Conservation (phyloP, 2,113 vertebrate species). For the Vulpes ferrilata region DNA sequence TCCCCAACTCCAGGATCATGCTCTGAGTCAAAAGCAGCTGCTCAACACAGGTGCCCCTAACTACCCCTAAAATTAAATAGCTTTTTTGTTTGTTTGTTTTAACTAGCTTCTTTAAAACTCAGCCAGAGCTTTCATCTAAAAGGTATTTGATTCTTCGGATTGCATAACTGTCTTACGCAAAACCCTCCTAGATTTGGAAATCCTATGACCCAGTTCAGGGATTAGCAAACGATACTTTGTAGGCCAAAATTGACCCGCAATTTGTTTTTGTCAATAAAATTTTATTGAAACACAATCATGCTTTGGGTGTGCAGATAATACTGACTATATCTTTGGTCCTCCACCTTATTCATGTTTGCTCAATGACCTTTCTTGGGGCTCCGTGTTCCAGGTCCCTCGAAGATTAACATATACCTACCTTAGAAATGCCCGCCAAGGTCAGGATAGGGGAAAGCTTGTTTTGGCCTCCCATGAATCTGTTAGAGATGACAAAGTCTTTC, state of each 20-base stretch:
- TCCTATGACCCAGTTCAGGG: neutral
- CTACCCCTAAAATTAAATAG: neutral
- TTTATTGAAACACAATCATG: conserved; percentile 16
- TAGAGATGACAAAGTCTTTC: neutral
- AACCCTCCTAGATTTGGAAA: neutral
- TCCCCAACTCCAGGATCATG: too few relatives aligned
- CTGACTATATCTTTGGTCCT: neutral
- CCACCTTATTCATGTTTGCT: neutral
- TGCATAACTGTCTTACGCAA: neutral
- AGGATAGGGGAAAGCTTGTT: neutral
- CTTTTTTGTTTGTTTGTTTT: too few relatives aligned
- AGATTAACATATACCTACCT: neutral
- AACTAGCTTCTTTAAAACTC: conserved; percentile 20
- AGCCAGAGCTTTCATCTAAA: neutral
- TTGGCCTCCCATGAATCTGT: neutral
- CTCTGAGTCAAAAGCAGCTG: too few relatives aligned
- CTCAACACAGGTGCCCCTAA: neutral
- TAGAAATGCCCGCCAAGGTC: neutral
- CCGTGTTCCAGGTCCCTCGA: neutral
- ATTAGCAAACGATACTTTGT: neutral
- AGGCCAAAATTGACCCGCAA: neutral
- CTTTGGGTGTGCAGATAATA: neutral
- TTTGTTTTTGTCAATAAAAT: conserved; percentile 14
- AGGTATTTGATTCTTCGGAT: neutral
- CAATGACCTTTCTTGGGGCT: neutral